Evolutionary conservation across 2,797 vertebrate genomes (phyloP).

Genomic region (Coregonus ussuriensis): DNA sequence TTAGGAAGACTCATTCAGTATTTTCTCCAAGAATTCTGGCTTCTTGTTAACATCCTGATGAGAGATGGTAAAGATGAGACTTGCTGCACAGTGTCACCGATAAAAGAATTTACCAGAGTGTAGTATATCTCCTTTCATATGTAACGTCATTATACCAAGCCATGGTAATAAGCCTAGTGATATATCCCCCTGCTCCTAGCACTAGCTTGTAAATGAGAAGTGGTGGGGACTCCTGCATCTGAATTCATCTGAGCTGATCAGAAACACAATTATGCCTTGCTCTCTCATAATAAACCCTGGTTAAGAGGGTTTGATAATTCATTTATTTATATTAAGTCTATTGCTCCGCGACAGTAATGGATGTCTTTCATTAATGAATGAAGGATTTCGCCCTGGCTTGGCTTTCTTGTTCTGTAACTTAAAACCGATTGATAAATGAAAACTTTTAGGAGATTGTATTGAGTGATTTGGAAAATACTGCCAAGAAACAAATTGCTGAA

Average conservation of each 20-base stretch:
- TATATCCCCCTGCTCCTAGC: slow-evolving; percentile 42
- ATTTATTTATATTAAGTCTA: slow-evolving; percentile 80
- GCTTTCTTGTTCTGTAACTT: slow-evolving; percentile 48
- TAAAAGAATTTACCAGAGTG: slow-evolving; percentile 55
- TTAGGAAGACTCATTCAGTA: neutral
- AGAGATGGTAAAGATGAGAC: slow-evolving; percentile 43
- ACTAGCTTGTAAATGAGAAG: slow-evolving; percentile 54
- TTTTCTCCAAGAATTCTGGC: neutral
- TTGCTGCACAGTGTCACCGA: slow-evolving; percentile 47
- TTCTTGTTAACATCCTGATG: slow-evolving; percentile 14
- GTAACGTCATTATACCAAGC: slow-evolving; percentile 63
- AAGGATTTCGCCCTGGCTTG: slow-evolving; percentile 52
- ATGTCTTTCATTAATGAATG: slow-evolving; percentile 78
- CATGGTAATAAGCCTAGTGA: slow-evolving; percentile 66
- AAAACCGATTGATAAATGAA: slow-evolving; percentile 69
- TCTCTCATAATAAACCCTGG: slow-evolving; percentile 74
- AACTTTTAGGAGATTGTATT: slow-evolving; percentile 73
- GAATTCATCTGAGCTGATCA: slow-evolving; percentile 75
- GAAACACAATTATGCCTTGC: slow-evolving; percentile 77
- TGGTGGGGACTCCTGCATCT: slow-evolving; percentile 52
- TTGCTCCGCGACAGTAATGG: slow-evolving; percentile 70
- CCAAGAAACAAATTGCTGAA: slow-evolving; percentile 57
- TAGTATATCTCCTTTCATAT: slow-evolving; percentile 60
- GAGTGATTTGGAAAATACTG: slow-evolving; percentile 52
- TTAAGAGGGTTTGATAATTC: slow-evolving; percentile 78